Evolutionary conservation across 2,888 invertebrate genomes (phyloP).

Genomic region (Dioctria linearis): DNA sequence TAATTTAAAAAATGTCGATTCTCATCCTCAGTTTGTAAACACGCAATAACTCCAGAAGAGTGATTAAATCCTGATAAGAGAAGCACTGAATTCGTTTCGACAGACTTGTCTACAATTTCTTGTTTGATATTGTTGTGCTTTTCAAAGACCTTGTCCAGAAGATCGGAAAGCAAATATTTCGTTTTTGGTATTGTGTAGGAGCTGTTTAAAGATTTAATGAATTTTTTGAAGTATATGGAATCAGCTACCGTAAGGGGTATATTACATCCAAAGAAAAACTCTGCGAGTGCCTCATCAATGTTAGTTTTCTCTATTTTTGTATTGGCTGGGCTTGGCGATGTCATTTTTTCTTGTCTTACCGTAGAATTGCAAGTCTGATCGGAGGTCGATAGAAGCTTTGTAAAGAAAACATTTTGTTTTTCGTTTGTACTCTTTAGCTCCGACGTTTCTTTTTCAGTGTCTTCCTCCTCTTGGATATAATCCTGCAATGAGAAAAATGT

Average conservation of each 20-base stretch:
- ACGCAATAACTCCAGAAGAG: slow-evolving; percentile 29
- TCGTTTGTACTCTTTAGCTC: neutral
- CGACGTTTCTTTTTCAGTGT: neutral
- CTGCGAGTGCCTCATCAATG: slow-evolving; percentile 23
- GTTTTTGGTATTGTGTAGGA: neutral
- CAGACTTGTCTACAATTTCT: neutral
- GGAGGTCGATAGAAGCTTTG: neutral
- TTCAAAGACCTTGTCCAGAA: slow-evolving; percentile 12
- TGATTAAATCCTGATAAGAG: slow-evolving; percentile 18
- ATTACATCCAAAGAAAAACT: slow-evolving; percentile 28
- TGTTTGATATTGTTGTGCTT: neutral
- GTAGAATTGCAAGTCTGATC: neutral
- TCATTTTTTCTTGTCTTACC: neutral
- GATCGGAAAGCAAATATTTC: neutral
- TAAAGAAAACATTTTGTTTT: neutral
- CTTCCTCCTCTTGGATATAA: neutral
- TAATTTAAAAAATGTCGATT: slow-evolving; percentile 17
- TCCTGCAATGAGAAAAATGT: neutral
- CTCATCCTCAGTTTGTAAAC: slow-evolving; percentile 20
- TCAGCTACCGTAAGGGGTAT: slow-evolving; percentile 2
- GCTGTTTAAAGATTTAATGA: neutral
- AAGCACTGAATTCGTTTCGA: neutral
- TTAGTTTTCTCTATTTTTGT: neutral
- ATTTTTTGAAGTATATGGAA: neutral
- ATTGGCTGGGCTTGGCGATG: neutral